Evolutionary conservation across 2,113 vertebrate species (phyloP), one percentile per base, ranked within the genome.

Genomic region (Pseudopipra pipra): DNA sequence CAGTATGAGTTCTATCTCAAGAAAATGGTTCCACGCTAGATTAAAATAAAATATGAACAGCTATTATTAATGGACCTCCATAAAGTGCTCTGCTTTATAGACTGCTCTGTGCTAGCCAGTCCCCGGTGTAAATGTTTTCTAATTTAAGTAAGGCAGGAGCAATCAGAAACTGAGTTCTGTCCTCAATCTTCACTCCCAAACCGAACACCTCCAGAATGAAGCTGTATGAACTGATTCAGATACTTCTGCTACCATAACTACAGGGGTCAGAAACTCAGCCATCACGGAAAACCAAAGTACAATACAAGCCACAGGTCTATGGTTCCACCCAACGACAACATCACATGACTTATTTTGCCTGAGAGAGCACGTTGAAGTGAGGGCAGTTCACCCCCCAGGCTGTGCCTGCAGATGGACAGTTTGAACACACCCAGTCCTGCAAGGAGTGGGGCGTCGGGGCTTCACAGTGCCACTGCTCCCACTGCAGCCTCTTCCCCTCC

Each of bases 1-100:
- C 46, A 83, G 67, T 23, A 39, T 27, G 33, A 70, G 11, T 73
- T 93, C 67, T 71, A 62, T 28, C 54, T 88, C 51, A 84, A 59
- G 33, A 81, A 87, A 81, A 86, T 22, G 12, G 22, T 56, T 89
- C 13, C 47, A 46, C n/a, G 31, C 13, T 51, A 81, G 43, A 47
- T 55, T 67, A 63, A 80, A 94, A 68, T 76, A 78, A 85, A 94
- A 41, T 44, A 73, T 5, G 15, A 63, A 22, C 47, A 91, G 44
- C 14, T 67, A 22, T 46, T 37, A 68, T 81, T 47, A 73, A 68
- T 27, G 68, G 20, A 15, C 28, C 37, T 71, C 65, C 25, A 66
- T 46, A 47, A 58, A 72, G 23, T 16, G 41, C 37, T 90, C 85
- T 90, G 71, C 67, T 86, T 73, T 79, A 67, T 4, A 54, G 46